Evolutionary conservation across 2,888 invertebrate species (phyloP), one percentile per base, ranked within the genome.

Genomic region (Coelinius sp.): DNA sequence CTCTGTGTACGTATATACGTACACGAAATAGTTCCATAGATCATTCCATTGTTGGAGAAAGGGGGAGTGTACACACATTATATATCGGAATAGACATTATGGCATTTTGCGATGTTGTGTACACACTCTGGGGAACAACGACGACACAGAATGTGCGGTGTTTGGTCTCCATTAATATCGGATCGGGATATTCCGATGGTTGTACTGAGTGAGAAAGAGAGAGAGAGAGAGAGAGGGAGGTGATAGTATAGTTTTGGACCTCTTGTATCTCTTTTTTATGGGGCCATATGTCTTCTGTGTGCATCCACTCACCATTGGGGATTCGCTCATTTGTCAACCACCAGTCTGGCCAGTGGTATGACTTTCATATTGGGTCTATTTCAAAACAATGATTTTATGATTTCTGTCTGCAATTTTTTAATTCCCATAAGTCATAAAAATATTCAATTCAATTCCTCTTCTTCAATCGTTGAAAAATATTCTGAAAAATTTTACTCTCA

Each of bases 81-180:
- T 83, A 80, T 79, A 76, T 74, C 72, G 67, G 56, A 63, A 69
- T 46, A 67, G 68, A 73, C 70, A 75, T 75, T 75, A 76, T 75
- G 71, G 77, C 70, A 75, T 81, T 78, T 79, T 76, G 76, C 73
- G 72, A 73, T 77, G 70, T 75, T 82, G 80, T 83, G 83, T 83
- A 82, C 81, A 83, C 80, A 83, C 79, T 81, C 77, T 75, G 77
- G 82, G 82, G 80, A 35, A 82, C 76, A 79, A 74, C 73, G 72
- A 52, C 66, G 73, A 78, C 76, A 79, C 82, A 82, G 80, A 85
- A 84, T 81, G 85, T 82, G 85, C 81, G 85, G 85, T 86, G 84
- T 86, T 86, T 86, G 86, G 86, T 87, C 86, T 86, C 86, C 86
- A 87, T 87, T 87, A 87, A 87, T 87, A 86, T 86, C 81, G 83